Evolutionary conservation across 2,113 vertebrate genomes (phyloP).

Genomic region (Thalassoma bifasciatum): DNA sequence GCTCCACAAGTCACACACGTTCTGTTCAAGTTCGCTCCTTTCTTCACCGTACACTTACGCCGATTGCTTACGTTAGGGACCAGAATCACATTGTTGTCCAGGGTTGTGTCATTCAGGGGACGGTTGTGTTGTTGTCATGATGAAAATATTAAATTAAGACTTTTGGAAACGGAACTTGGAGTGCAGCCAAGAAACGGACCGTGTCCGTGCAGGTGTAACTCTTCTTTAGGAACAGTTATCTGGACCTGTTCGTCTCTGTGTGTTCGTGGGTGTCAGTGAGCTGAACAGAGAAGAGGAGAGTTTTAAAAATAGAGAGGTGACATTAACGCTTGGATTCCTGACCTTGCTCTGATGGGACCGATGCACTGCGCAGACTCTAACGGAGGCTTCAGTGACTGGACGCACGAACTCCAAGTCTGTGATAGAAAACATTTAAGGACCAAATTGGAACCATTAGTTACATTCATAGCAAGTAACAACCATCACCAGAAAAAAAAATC

Average conservation of each 20-base stretch:
- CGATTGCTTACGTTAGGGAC: not conserved
- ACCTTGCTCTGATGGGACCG: constrained; percentile 56
- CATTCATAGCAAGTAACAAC: no score
- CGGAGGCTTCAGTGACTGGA: constrained; percentile 30
- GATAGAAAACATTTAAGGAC: no score
- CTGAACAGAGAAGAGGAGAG: constrained; percentile 8
- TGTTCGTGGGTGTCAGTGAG: not conserved
- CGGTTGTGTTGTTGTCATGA: accelerated
- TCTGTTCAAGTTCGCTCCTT: not conserved
- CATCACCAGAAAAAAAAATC: no score
- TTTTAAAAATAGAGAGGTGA: constrained; percentile 76
- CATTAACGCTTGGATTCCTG: constrained; percentile 72
- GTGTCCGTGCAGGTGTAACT: not conserved
- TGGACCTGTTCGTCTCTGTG: no score
- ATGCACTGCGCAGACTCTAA: constrained; percentile 42
- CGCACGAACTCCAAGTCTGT: not conserved
- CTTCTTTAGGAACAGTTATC: no score
- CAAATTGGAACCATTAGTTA: no score
- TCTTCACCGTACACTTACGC: not conserved
- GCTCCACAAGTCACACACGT: not conserved
- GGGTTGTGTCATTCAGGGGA: accelerated
- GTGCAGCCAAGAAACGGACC: not conserved
- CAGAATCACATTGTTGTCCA: accelerated
- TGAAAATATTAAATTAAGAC: not conserved
- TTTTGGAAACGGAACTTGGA: not conserved